Percentiles rank a stretch among this genome's conserved stretches.
These are phyloP conservation scores for Drepanosiphum platanoidis DNA, from an alignment of 2,888 invertebrate genomes.

Conservation along the genomic window DNA sequence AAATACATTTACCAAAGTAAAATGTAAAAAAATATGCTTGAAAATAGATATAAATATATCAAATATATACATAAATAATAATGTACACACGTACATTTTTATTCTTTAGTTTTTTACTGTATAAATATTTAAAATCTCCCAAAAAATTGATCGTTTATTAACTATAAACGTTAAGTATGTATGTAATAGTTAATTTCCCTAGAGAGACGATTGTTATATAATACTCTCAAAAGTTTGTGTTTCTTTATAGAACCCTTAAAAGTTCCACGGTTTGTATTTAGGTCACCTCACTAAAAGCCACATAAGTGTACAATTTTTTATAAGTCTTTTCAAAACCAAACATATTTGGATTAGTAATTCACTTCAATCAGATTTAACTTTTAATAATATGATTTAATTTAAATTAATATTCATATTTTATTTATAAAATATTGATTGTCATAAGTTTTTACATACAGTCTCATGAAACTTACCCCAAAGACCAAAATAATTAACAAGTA, in stretches of 20 bases:
- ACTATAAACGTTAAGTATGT: slow-evolving; percentile 12
- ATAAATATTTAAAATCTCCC: slow-evolving; percentile 31
- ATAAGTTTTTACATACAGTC: no score
- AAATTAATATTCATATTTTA: neutral
- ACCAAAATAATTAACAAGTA: neutral
- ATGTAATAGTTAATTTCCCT: slow-evolving; percentile 55
- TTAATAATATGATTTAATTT: neutral
- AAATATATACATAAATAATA: neutral
- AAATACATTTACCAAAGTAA: no score
- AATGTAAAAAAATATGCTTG: neutral
- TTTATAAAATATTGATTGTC: neutral
- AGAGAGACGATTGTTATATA: slow-evolving; percentile 53
- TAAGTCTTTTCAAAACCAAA: slow-evolving; percentile 30
- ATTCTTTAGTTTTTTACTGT: neutral
- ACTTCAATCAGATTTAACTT: slow-evolving; percentile 5
- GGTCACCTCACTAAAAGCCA: slow-evolving; percentile 56
- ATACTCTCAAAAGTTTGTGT: slow-evolving; percentile 47
- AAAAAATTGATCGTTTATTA: slow-evolving; percentile 50
- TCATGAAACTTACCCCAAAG: neutral
- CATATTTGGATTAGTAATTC: slow-evolving; percentile 27
- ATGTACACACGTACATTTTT: neutral
- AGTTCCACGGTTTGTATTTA: slow-evolving; percentile 50
- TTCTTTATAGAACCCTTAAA: slow-evolving; percentile 49
- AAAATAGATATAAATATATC: neutral
- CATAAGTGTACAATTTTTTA: slow-evolving; percentile 35